Conservation (phyloP, 1,140 invertebrate genomes). For the Drosophila prosaltans region DNA sequence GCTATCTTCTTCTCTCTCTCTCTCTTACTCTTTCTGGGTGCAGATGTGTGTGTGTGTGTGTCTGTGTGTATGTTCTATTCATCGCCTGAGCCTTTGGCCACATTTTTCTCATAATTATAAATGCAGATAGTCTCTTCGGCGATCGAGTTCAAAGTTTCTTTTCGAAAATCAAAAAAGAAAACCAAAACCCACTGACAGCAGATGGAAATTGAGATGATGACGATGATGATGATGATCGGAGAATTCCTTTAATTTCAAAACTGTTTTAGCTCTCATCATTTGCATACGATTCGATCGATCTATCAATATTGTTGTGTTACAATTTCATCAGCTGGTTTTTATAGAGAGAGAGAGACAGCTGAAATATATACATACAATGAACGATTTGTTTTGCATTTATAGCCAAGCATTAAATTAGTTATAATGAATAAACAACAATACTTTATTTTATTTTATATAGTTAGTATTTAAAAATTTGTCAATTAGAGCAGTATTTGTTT, state of each 20-base stretch:
- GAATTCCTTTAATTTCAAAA: neutral
- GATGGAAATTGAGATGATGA: conserved; percentile 23
- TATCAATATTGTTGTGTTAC: conserved; percentile 14
- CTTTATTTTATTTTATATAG: too few species aligned
- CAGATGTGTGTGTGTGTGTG: conserved; percentile 35
- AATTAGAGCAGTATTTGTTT: too few species aligned
- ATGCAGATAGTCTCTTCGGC: conserved; percentile 31
- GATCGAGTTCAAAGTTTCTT: conserved; percentile 35
- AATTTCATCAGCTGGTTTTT: conserved; percentile 37
- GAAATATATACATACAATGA: neutral
- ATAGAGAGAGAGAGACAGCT: conserved; percentile 46
- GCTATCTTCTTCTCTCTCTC: neutral
- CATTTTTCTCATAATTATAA: conserved; percentile 62
- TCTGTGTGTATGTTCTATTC: neutral
- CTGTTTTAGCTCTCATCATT: conserved; percentile 30
- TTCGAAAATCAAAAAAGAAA: neutral
- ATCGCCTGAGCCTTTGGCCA: conserved; percentile 15
- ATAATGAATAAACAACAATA: too few species aligned
- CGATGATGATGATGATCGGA: conserved; percentile 9
- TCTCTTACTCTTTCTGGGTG: conserved; percentile 21
- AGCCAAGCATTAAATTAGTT: neutral
- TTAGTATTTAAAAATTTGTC: too few species aligned
- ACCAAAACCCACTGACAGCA: conserved; percentile 20
- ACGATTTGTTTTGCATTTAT: neutral
- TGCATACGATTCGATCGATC: conserved; percentile 51